These are phyloP conservation scores for Tetranychus truncatus DNA, from an alignment of 2,888 invertebrate genomes.

Conservation along the genomic window DNA sequence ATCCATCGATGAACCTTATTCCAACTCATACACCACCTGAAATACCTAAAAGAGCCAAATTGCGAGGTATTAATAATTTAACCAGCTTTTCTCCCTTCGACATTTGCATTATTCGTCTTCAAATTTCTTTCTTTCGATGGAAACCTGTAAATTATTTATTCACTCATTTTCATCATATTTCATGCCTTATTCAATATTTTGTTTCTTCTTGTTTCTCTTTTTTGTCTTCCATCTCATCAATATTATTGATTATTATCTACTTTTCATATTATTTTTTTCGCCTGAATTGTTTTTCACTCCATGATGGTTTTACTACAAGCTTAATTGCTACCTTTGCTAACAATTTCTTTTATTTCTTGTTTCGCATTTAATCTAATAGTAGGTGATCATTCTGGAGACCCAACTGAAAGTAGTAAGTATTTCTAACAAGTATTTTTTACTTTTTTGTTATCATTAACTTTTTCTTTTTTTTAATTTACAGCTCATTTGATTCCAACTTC, in stretches of 20 bases:
- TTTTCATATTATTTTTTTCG: too few relatives aligned
- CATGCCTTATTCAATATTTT: too few relatives aligned
- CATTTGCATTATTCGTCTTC: neutral
- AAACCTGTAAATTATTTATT: too few relatives aligned
- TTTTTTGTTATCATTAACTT: neutral
- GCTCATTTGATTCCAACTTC: conserved; percentile 21
- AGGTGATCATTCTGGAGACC: conserved; percentile 20
- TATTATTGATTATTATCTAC: too few relatives aligned
- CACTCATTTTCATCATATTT: too few relatives aligned
- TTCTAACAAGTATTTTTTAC: neutral
- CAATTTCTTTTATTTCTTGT: too few relatives aligned
- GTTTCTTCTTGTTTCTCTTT: too few relatives aligned
- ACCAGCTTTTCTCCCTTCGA: neutral
- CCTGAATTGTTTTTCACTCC: too few relatives aligned
- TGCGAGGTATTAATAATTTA: conserved; percentile 50
- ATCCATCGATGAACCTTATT: conserved; percentile 20
- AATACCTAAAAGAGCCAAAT: conserved; percentile 96
- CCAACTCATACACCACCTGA: conserved; percentile 96
- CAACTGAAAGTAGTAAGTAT: conserved; percentile 22
- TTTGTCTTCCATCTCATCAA: too few relatives aligned
- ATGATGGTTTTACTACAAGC: too few relatives aligned
- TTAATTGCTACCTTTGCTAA: too few relatives aligned
- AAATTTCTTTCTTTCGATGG: too few relatives aligned
- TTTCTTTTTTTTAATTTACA: neutral
- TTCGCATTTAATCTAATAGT: neutral